Conservation (phyloP, 1,140 invertebrate genomes). For the Drosophila littoralis region DNA sequence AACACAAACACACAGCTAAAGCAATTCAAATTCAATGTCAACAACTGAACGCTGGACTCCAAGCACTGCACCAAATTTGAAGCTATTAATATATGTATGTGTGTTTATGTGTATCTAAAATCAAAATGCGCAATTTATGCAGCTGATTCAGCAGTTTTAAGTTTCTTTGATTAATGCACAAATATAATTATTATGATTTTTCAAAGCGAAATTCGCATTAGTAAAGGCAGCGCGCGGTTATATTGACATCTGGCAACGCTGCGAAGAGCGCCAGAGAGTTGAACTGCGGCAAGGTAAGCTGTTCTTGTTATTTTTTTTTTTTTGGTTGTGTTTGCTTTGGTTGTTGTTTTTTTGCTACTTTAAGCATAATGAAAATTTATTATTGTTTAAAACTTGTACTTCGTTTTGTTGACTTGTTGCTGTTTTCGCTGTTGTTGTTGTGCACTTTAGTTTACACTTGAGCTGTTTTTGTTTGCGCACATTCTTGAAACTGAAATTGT, state of each 20-base stretch:
- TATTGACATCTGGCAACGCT: constrained; percentile 37
- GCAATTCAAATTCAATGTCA: constrained; percentile 53
- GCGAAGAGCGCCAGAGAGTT: constrained; percentile 18
- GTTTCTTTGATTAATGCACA: constrained; percentile 24
- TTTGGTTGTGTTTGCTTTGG: constrained; percentile 2
- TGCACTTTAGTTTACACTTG: constrained; percentile 41
- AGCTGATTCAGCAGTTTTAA: constrained; percentile 27
- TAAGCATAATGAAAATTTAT: constrained; percentile 35
- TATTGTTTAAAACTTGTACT: constrained; percentile 31
- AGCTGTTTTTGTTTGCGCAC: constrained; percentile 39
- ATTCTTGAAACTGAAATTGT: constrained; percentile 38
- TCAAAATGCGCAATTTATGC: constrained; percentile 27
- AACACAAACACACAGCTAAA: constrained; percentile 5
- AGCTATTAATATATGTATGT: constrained; percentile 18
- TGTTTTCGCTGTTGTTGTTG: constrained; percentile 14
- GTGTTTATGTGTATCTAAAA: constrained; percentile 4
- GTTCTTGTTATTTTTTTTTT: not conserved
- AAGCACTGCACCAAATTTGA: constrained; percentile 40
- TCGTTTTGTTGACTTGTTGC: constrained; percentile 3
- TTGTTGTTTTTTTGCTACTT: constrained; percentile 31
- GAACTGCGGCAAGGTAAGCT: constrained; percentile 37
- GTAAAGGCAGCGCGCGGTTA: not conserved
- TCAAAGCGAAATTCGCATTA: constrained; percentile 6
- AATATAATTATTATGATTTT: constrained; percentile 14
- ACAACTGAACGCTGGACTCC: constrained; percentile 31